A percentile compares a stretch with the other conserved stretches of the same genome.
phyloP scores from a whole-genome alignment of 2,888 invertebrate species.

The Erebia ligea region DNA sequence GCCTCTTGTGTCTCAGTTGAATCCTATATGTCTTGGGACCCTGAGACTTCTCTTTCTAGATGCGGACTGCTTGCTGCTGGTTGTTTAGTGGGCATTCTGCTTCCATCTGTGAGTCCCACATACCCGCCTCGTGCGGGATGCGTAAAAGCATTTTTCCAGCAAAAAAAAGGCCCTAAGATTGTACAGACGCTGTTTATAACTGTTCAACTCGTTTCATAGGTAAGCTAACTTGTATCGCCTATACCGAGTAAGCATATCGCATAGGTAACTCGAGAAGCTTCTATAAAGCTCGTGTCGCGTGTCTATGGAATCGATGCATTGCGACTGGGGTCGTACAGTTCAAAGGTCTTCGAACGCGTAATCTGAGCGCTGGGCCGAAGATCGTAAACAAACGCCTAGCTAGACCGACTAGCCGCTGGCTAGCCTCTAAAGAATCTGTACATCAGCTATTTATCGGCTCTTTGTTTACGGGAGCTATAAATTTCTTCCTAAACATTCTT shows the following conservation, averaged over 20 bases:
- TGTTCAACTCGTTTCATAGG: no score
- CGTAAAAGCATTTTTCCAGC: no score
- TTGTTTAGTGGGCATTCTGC: no score
- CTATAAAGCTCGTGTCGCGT: not conserved
- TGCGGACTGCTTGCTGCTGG: no score
- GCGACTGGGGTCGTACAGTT: conserved; percentile 38
- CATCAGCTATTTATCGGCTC: not conserved
- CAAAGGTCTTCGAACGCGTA: conserved; percentile 53
- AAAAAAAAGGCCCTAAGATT: no score
- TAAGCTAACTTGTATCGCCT: not conserved
- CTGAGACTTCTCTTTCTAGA: no score
- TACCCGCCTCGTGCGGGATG: no score
- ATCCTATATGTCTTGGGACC: no score
- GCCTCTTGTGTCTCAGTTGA: no score
- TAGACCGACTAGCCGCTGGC: not conserved
- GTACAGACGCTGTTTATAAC: no score
- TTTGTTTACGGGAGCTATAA: not conserved
- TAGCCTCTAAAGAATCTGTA: not conserved
- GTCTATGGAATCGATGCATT: conserved; percentile 2
- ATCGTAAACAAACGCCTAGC: conserved; percentile 18
- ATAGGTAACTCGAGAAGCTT: not conserved
- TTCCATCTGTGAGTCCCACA: no score
- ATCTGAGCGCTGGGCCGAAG: conserved; percentile 33
- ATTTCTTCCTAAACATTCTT: not conserved
- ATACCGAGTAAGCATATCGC: not conserved